Percentiles rank a stretch among this genome's conserved stretches.
Evolutionary conservation across 2,113 vertebrate genomes (phyloP).

Genomic region (Anoplopoma fimbria): DNA sequence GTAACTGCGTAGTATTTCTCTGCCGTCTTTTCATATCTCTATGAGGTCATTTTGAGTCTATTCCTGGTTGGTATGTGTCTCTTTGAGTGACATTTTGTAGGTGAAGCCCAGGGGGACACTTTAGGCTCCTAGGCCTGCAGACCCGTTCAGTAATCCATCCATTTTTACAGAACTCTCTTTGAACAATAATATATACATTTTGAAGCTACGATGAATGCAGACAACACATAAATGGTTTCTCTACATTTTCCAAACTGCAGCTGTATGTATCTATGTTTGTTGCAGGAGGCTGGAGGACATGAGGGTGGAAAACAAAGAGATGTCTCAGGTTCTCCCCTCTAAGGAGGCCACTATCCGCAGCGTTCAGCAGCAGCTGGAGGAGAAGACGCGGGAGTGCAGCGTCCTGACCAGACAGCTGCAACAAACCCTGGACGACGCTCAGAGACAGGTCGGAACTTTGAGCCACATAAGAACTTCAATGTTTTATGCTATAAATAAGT

Average conservation of each 20-base stretch:
- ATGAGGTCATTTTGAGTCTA: too few species aligned
- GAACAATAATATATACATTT: not conserved
- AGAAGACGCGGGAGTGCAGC: constrained; percentile 87
- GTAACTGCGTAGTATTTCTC: too few species aligned
- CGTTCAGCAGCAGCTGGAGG: constrained; percentile 89
- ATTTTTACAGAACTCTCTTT: not conserved
- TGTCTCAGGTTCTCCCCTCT: constrained; percentile 87
- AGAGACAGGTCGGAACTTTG: constrained; percentile 86
- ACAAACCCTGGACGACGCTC: constrained; percentile 87
- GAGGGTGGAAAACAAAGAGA: constrained; percentile 86
- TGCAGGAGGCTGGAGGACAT: constrained; percentile 89
- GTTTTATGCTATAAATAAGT: too few species aligned
- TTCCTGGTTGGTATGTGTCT: not conserved
- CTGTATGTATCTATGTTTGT: not conserved
- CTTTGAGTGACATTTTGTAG: not conserved
- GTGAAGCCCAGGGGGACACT: not conserved
- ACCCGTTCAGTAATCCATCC: too few species aligned
- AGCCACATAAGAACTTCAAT: not conserved
- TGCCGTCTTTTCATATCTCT: not conserved
- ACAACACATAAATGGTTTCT: not conserved
- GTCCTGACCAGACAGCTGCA: constrained; percentile 88
- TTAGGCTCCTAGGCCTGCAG: too few species aligned
- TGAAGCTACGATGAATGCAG: not conserved
- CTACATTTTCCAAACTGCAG: not conserved
- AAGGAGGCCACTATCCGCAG: constrained; percentile 86